phyloP scores from a whole-genome alignment of 2,888 invertebrate genomes.

The Fragum fragum region DNA sequence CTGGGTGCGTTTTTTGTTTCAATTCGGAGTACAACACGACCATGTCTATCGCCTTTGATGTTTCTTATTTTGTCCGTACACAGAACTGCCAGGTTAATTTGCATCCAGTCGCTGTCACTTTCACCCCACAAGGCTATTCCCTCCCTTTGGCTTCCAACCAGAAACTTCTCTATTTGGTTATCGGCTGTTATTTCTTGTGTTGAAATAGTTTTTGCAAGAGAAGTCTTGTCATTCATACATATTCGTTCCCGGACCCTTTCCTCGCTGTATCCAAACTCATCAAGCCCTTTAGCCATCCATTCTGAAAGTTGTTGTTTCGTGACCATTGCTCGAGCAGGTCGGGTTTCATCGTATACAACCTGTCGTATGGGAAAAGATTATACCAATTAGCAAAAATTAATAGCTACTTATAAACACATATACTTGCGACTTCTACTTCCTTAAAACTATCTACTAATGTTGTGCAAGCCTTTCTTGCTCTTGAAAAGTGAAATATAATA shows the following conservation, averaged over 20 bases:
- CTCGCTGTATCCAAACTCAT: constrained; percentile 25
- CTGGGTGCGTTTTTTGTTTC: constrained; percentile 8
- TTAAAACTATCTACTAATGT: too few species aligned
- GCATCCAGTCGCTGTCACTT: constrained; percentile 25
- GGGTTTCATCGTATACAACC: background rate
- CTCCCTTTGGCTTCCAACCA: constrained; percentile 30
- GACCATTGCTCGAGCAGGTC: constrained; percentile 2
- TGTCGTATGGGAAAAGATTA: too few species aligned
- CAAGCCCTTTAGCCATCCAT: background rate
- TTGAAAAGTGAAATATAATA: too few species aligned
- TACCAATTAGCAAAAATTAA: too few species aligned
- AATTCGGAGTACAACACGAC: background rate
- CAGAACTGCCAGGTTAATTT: constrained; percentile 9
- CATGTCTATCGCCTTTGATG: background rate
- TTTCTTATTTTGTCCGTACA: constrained; percentile 15
- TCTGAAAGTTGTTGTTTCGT: background rate
- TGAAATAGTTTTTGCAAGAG: constrained; percentile 3
- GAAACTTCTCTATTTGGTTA: constrained; percentile 14
- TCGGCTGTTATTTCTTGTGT: background rate
- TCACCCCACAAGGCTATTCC: constrained; percentile 11
- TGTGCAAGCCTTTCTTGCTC: too few species aligned
- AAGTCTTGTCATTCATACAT: background rate
- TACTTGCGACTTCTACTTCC: too few species aligned
- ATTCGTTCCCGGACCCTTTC: constrained; percentile 24
- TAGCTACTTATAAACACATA: too few species aligned